Evolutionary conservation across 2,888 invertebrate genomes (phyloP), one percentile per base, ranked within the genome.

Genomic region (Noctua comes): DNA sequence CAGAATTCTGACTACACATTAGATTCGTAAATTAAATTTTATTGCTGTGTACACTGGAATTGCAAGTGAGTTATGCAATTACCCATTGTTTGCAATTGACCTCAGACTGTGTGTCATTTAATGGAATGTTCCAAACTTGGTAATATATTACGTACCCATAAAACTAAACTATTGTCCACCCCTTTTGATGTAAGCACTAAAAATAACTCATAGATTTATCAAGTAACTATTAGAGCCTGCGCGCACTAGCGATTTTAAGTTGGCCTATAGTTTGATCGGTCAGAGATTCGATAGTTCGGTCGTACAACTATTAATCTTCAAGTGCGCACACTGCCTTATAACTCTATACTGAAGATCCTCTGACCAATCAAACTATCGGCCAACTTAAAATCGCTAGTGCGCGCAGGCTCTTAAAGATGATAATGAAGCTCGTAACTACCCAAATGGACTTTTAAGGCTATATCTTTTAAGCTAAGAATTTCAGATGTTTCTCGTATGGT

Each of bases 401-500:
- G n/a, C n/a, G n/a, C n/a, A n/a, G n/a, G n/a, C n/a, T n/a, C n/a
- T n/a, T n/a, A 8, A 54, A 54, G 13, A 31, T 36, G n/a, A 18
- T 18, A 43, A 64, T 64, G 2, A 21, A 64, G n/a, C 16, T 51
- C 7, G 1, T 51, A 64, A 51, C 43, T 7, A 65, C n/a, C 8
- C 36, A 78, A 54, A 36, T 46, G 43, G 24, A 43, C 43, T 66
- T 78, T 24, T 46, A 46, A 64, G 27, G 46, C 27, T 18, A 54
- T 54, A 78, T 65, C 5, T 24, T 6, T 1, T n/a, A 57, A 36
- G 24, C 36, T 79, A 36, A 54, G 66, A 79, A 66, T 79, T 77
- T 54, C 27, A 57, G 36, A 77, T 57, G 66, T 46, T 13, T 6
- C 51, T 48, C 66, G 46, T 79, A 78, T 78, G 46, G 0, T 11